These are phyloP conservation scores for Enteromius fasciolatus DNA, from an alignment of 2,797 vertebrate species.

Conservation along the genomic window DNA sequence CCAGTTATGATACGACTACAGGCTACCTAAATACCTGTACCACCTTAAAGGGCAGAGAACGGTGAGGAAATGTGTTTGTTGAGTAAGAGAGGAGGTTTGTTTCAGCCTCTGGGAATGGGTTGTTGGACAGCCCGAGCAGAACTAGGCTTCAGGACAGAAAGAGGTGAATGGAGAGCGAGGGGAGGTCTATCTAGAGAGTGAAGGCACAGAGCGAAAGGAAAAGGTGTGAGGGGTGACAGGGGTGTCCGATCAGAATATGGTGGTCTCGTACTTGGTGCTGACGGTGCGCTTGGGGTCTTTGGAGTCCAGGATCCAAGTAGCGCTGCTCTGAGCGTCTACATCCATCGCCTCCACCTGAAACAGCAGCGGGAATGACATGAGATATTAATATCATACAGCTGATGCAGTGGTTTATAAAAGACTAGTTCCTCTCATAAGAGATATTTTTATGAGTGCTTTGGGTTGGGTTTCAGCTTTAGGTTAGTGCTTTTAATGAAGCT, in stretches of 20 bases:
- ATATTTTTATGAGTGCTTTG: background rate
- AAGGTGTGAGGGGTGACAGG: conserved; percentile 37
- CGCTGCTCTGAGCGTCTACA: conserved; percentile 84
- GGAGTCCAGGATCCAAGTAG: conserved; percentile 92
- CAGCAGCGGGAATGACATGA: conserved; percentile 36
- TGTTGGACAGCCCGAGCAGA: background rate
- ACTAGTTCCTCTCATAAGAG: background rate
- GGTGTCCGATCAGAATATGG: conserved; percentile 90
- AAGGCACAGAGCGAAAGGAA: conserved; percentile 50
- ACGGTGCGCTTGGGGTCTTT: conserved; percentile 95
- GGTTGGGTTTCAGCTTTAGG: background rate
- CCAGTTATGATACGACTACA: background rate
- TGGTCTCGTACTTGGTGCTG: conserved; percentile 99
- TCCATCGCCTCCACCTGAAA: conserved; percentile 85
- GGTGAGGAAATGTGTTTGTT: background rate
- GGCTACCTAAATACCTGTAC: background rate
- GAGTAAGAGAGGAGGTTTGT: background rate
- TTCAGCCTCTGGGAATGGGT: background rate
- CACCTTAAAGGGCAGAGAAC: conserved; percentile 10
- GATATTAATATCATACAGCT: background rate
- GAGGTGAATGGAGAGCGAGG: conserved; percentile 1
- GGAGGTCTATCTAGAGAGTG: conserved; percentile 49
- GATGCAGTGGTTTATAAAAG: background rate
- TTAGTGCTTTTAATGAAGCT: background rate
- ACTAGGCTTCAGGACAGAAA: conserved; percentile 10